Evolutionary conservation across 53 echinoderm and acorn worm genomes (phyloP).

Genomic region (Echinometra lucunter): DNA sequence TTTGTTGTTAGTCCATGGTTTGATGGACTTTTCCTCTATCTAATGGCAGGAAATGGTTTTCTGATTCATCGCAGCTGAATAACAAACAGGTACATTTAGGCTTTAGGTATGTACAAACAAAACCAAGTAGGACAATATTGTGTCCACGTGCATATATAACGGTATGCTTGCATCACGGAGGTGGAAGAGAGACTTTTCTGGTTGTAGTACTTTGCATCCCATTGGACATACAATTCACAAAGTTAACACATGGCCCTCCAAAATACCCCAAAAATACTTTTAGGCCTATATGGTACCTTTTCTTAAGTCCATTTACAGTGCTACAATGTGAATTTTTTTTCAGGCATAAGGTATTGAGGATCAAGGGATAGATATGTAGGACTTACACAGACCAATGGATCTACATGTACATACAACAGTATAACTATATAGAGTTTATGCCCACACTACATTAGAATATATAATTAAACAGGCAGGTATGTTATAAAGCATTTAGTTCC

Average conservation of each 20-base stretch:
- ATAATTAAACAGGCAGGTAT: not conserved
- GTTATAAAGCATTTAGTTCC: not conserved
- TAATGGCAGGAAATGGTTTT: constrained; percentile 24
- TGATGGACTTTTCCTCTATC: not conserved
- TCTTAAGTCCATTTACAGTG: too few relatives aligned
- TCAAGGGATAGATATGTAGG: not conserved
- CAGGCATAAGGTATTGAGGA: too few relatives aligned
- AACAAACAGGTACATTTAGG: constrained; percentile 2
- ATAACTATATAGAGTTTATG: not conserved
- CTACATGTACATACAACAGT: too few relatives aligned
- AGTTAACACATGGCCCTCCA: too few relatives aligned
- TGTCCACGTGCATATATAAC: not conserved
- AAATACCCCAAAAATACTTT: too few relatives aligned
- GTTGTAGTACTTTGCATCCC: not conserved
- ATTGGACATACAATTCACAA: not conserved
- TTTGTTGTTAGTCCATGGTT: constrained; percentile 9
- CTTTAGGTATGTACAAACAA: not conserved
- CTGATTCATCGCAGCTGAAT: constrained; percentile 46
- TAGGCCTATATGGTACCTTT: too few relatives aligned
- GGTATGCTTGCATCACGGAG: too few relatives aligned
- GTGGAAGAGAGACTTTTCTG: not conserved
- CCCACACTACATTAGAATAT: not conserved
- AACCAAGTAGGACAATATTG: not conserved
- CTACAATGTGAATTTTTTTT: too few relatives aligned
- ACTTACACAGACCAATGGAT: too few relatives aligned